Evolutionary conservation across 2,797 vertebrate genomes (phyloP).

Genomic region (Antennarius maculatus): DNA sequence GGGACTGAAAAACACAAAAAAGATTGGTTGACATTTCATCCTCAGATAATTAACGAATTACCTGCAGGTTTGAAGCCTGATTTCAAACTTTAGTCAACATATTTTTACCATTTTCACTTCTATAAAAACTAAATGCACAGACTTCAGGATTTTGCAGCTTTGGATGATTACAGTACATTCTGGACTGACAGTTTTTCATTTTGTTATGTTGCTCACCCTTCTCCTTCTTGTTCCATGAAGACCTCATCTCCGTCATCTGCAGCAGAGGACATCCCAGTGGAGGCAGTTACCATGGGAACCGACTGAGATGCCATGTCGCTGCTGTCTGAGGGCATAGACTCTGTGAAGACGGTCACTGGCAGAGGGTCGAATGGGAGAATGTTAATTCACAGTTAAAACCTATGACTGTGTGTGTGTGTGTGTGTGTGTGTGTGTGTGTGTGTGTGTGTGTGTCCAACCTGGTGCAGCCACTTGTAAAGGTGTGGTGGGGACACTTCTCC

Average conservation of each 20-base stretch:
- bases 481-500: conserved; percentile 95
- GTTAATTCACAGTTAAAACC: no score
- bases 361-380: neutral
- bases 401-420: no score
- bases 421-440: neutral
- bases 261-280: conserved; percentile 83
- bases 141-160: no score
- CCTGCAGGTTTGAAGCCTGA: neutral
- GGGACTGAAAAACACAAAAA: conserved; percentile 57
- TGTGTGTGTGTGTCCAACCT: conserved; percentile 73
- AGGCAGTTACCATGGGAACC: conserved; percentile 96
- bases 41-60: neutral
- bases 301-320: conserved; percentile 95
- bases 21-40: neutral
- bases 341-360: conserved; percentile 93
- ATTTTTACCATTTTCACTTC: neutral
- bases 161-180: no score
- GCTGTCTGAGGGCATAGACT: conserved; percentile 88
- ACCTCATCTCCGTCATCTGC: conserved; percentile 94
- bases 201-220: conserved; percentile 77
- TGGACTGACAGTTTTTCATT: no score
- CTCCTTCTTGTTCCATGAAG: conserved; percentile 93
- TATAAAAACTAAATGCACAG: neutral
- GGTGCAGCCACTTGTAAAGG: conserved; percentile 95
- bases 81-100: neutral